Conservation (phyloP, 2,797 vertebrate genomes). For the Gallinago nigripennis region DNA sequence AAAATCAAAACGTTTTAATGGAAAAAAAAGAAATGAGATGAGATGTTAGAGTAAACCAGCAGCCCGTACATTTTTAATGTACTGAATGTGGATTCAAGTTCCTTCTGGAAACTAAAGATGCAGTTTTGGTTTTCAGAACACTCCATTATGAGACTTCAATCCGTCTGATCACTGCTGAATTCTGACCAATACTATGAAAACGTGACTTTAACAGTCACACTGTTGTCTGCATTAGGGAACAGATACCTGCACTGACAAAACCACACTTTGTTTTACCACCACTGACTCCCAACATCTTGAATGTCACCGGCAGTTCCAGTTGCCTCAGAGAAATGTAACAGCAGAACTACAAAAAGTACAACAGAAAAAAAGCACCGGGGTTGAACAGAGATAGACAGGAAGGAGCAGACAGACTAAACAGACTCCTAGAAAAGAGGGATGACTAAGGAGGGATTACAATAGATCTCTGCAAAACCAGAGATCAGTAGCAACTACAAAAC, state of each 20-base stretch:
- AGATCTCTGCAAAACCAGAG: neutral
- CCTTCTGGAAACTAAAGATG: neutral
- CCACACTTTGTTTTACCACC: neutral
- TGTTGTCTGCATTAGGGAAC: neutral
- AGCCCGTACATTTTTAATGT: neutral
- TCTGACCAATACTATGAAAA: neutral
- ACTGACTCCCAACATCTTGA: neutral
- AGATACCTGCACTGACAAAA: neutral
- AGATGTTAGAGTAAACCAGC: neutral
- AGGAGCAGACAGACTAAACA: neutral
- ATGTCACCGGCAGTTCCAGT: neutral
- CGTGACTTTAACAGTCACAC: neutral
- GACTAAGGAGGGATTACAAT: neutral
- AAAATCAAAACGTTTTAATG: conserved; percentile 9
- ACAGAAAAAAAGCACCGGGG: neutral
- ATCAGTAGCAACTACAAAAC: neutral
- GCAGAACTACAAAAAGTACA: neutral
- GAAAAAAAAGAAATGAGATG: neutral
- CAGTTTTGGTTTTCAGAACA: neutral
- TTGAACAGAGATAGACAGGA: neutral
- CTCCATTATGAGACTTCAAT: neutral
- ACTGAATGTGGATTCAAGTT: neutral
- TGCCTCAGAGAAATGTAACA: neutral
- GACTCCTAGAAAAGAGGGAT: neutral
- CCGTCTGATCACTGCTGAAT: neutral